phyloP scores from a whole-genome alignment of 1,140 invertebrate genomes.

The Yoshiicerus persimilis region DNA sequence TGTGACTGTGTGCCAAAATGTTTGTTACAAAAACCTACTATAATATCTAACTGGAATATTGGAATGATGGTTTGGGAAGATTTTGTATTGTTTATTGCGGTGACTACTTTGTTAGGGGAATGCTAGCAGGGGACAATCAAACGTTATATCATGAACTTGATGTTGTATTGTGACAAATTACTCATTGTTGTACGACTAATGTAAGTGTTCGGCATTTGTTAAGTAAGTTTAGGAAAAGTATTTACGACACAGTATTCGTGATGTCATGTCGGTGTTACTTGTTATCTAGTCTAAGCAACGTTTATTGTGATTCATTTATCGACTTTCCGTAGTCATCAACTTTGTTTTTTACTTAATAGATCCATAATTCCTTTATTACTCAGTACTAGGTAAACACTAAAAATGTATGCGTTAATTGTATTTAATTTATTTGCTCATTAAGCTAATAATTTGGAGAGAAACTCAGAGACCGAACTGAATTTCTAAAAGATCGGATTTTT shows the following conservation, averaged over 20 bases:
- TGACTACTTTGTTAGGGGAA: no score
- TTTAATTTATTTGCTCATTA: no score
- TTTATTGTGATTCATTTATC: no score
- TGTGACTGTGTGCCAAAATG: slow-evolving; percentile 1
- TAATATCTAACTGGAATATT: neutral
- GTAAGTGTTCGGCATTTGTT: neutral
- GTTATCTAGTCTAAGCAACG: no score
- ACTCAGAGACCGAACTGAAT: neutral
- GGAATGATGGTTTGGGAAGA: neutral
- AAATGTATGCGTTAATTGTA: no score
- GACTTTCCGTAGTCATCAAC: no score
- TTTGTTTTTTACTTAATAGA: no score
- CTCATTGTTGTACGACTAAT: neutral
- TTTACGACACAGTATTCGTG: neutral
- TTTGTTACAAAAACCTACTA: neutral
- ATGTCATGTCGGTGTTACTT: neutral
- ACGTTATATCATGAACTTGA: neutral
- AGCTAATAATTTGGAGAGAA: no score
- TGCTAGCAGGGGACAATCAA: no score
- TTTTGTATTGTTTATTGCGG: no score
- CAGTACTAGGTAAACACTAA: no score
- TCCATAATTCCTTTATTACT: no score
- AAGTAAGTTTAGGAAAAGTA: neutral
- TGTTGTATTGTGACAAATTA: neutral
- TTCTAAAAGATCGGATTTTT: neutral